phyloP scores from a whole-genome alignment of 2,113 vertebrate species.

The Leuciscus idus region DNA sequence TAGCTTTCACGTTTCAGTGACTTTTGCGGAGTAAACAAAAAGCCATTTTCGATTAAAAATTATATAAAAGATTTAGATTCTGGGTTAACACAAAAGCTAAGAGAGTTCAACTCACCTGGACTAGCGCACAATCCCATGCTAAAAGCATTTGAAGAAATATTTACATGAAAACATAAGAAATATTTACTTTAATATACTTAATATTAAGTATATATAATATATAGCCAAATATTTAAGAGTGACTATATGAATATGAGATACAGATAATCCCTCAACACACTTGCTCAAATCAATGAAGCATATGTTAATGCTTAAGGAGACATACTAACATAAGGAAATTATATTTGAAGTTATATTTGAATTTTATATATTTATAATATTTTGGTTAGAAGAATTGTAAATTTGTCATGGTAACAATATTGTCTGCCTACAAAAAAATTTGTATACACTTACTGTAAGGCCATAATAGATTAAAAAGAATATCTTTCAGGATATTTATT shows the following conservation, averaged over 20 bases:
- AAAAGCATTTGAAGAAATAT: neutral
- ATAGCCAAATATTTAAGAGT: neutral
- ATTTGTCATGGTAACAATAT: neutral
- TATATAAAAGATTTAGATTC: too few species aligned
- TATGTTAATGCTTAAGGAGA: neutral
- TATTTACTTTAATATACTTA: neutral
- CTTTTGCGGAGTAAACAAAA: neutral
- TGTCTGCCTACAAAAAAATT: neutral
- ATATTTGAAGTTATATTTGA: too few species aligned
- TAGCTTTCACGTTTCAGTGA: neutral
- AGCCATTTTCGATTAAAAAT: neutral
- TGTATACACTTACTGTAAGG: neutral
- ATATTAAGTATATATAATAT: too few species aligned
- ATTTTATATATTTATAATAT: too few species aligned
- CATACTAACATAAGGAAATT: neutral
- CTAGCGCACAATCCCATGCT: neutral
- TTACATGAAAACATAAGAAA: neutral
- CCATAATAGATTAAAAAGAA: neutral
- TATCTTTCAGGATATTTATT: neutral
- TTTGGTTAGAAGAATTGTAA: neutral
- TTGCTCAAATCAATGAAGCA: neutral
- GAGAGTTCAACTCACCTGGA: neutral
- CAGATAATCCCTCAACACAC: neutral
- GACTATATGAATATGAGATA: neutral
- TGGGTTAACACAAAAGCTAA: neutral